Percentiles rank a stretch among this genome's conserved stretches.
phyloP scores from a whole-genome alignment of 1,140 invertebrate species.

The Apis mellifera region Amel_HAv3.1 CM009932.2:5061001-5061500 shows the following conservation, averaged over 20 bases:
- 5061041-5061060: too few species aligned
- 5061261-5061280: not conserved
- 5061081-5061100: too few species aligned
- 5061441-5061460: not conserved
- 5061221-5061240: not conserved
- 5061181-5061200: too few species aligned
- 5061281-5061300: slow-evolving; percentile 9
- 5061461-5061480: too few species aligned
- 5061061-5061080: too few species aligned
- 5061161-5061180: not conserved
- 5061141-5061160: not conserved
- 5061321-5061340: slow-evolving; percentile 10
- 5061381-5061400: not conserved
- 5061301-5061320: not conserved
- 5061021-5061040: too few species aligned
- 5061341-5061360: not conserved
- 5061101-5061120: too few species aligned
- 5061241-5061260: not conserved
- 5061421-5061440: too few species aligned
- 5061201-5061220: not conserved
- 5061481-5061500: not conserved
- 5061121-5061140: not conserved
- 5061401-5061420: not conserved
- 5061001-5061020: too few species aligned
- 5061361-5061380: not conserved